Base-by-base conservation (phyloP, 2,888 invertebrate genomes). In the Hedychridium roseum region DNA sequence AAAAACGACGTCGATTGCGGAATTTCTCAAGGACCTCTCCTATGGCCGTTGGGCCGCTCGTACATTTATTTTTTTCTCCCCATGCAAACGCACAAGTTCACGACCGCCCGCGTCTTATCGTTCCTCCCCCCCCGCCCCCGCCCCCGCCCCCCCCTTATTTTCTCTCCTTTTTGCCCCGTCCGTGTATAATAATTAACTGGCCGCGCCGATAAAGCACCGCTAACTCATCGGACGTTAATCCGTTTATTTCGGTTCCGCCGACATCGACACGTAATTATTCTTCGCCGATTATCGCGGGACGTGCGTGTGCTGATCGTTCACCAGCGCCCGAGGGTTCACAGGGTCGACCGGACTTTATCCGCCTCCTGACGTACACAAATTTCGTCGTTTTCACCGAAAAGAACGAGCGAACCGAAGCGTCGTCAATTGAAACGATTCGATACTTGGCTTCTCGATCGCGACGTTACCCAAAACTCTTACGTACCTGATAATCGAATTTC, bases 281-380 rank as follows among this genome's bases (percentile, higher is more conserved):
- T 26, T 28, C 34, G n/a, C n/a, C n/a, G n/a, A n/a, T n/a, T n/a
- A n/a, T n/a, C n/a, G n/a, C n/a, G n/a, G n/a, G n/a, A n/a, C n/a
- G n/a, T n/a, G n/a, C n/a, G n/a, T n/a, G 23, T 38, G 15, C 2
- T 47, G 44, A 47, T 45, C 37, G 23, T 39, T 34, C 18, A 11
- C 30, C 14, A 18, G 15, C 30, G 20, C 3, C 6, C 7, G 40
- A 6, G 23, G 11, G 50, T 50, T 53, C 50, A 45, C 45, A 30
- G 15, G 53, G 53, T 53, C 53, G 42, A 41, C 30, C 43, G 36
- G 47, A 43, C 21, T 26, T 50, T 50, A 48, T 47, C 48, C 21
- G 3, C 5, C 4, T 2, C n/a, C 27, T 42, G 42, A 50, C 47
- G 26, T 21, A 27, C 41, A 46, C n/a, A n/a, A n/a, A n/a, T n/a